These are phyloP conservation scores for Dendrolimus houi DNA, from an alignment of 2,888 invertebrate genomes.

Conservation along the genomic window DNA sequence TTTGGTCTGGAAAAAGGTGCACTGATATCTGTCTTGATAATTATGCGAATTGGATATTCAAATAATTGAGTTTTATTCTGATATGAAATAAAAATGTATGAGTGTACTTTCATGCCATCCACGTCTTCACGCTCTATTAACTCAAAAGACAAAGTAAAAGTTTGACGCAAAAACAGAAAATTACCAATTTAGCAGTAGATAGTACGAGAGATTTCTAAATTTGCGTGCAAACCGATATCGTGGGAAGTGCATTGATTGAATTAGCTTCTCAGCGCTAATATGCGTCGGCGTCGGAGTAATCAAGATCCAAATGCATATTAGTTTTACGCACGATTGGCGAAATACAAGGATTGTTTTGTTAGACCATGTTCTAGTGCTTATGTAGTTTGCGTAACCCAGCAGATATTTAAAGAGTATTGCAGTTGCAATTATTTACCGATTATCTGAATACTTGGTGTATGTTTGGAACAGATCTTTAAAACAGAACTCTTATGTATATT, in stretches of 20 bases:
- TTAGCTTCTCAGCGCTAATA: conserved; percentile 35
- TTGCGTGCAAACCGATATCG: conserved; percentile 28
- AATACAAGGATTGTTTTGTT: conserved; percentile 14
- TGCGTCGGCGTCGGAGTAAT: conserved; percentile 17
- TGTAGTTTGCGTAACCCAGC: no score
- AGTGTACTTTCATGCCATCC: not conserved
- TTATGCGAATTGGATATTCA: no score
- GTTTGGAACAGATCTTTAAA: no score
- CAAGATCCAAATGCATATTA: conserved; percentile 34
- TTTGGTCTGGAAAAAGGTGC: no score
- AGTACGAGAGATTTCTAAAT: conserved; percentile 20
- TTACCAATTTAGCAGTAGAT: conserved; percentile 10
- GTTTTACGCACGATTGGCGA: conserved; percentile 39
- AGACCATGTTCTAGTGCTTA: not conserved
- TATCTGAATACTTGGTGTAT: no score
- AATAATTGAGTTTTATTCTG: no score
- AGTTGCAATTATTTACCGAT: no score
- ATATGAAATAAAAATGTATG: not conserved
- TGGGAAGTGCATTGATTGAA: conserved; percentile 53
- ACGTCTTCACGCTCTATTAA: not conserved
- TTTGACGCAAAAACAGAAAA: conserved; percentile 10
- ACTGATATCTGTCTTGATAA: no score
- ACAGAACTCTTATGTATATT: no score
- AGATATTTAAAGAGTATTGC: no score
- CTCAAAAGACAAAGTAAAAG: conserved; percentile 9